These are phyloP conservation scores for Lates calcarifer DNA, from an alignment of 2,113 vertebrate genomes.

Conservation along the genomic window DNA sequence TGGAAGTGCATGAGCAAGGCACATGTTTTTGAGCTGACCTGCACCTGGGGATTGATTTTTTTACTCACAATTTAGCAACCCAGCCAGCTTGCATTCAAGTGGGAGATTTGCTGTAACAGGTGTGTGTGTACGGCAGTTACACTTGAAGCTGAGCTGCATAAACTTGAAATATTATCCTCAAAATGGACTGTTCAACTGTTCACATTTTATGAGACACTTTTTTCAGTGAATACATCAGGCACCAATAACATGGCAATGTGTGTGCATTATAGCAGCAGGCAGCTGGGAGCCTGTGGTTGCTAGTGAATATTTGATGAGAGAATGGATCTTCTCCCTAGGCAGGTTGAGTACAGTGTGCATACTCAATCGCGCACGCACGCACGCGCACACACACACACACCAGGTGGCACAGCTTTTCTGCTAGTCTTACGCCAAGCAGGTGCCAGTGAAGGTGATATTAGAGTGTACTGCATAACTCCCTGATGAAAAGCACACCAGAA, in stretches of 20 bases:
- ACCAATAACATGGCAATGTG: slow-evolving; percentile 51
- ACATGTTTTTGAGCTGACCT: neutral
- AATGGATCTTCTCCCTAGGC: slow-evolving; percentile 82
- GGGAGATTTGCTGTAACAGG: slow-evolving; percentile 13
- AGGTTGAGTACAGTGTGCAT: slow-evolving; percentile 76
- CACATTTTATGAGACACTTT: slow-evolving; percentile 40
- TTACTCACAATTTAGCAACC: slow-evolving; percentile 1
- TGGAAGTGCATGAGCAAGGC: neutral
- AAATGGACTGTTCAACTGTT: slow-evolving; percentile 31
- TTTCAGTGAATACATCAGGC: slow-evolving; percentile 41
- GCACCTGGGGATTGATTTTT: neutral
- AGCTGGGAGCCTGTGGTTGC: slow-evolving; percentile 79
- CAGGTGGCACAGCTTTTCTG: slow-evolving; percentile 48
- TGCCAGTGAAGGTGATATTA: slow-evolving; percentile 79
- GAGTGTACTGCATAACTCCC: slow-evolving; percentile 56
- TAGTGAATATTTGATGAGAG: slow-evolving; percentile 87
- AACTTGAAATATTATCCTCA: slow-evolving; percentile 32
- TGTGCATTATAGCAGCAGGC: slow-evolving; percentile 74
- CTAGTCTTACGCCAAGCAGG: slow-evolving; percentile 44
- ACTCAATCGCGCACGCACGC: slow-evolving; percentile 45
- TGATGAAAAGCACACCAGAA: slow-evolving; percentile 76
- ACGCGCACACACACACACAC: slow-evolving; percentile 27
- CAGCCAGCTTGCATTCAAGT: slow-evolving; percentile 5
- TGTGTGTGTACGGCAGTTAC: slow-evolving; percentile 1
- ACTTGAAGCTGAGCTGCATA: slow-evolving; percentile 9